Evolutionary conservation across 1,140 invertebrate species (phyloP), one percentile per base, ranked within the genome.

Genomic region (Gyrodactylus salaris): DNA sequence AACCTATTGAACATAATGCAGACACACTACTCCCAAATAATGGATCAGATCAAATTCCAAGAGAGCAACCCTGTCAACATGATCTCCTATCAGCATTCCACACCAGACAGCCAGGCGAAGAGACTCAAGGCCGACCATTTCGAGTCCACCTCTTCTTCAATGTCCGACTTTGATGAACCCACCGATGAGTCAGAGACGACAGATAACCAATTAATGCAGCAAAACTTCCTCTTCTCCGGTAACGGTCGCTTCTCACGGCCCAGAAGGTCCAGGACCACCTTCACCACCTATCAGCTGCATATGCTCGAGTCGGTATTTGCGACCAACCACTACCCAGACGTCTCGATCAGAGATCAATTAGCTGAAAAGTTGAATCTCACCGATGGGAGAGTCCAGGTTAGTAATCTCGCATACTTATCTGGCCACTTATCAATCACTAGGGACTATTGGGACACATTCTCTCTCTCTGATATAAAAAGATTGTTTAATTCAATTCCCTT

Each of bases 311-410:
- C 86, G 0, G 91, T 92, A 81, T 95, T 94, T 76, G 87, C 89
- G 75, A 79, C 87, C 21, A 90, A 93, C 77, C 91, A 94, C 78
- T 94, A 95, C 79, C 89, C 94, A 88, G 90, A 91, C 1, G 91
- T 91, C 0, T 89, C 89, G 0, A 90, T 93, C 79, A 81, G 91
- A 75, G 82, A 89, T 0, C 89, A 91, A 77, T 82, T 95, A 68
- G 90, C 91, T 0, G 87, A 89, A 76, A 86, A 87, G 0, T 82
- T 95, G 0, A 86, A 88, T 75, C 82, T 96, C 0, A 90, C 89
- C 0, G 91, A 96, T 82, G 89, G 89, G 0, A 85, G 89, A 82
- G 90, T 93, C 1, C 90, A 93, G 85, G 34, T 54, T 16, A 54
- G 34, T n/a, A n/a, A n/a, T n/a, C n/a, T n/a, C n/a, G n/a, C n/a